These are phyloP conservation scores for Marronus borbonicus DNA, from an alignment of 2,888 invertebrate species.

Conservation along the genomic window DNA sequence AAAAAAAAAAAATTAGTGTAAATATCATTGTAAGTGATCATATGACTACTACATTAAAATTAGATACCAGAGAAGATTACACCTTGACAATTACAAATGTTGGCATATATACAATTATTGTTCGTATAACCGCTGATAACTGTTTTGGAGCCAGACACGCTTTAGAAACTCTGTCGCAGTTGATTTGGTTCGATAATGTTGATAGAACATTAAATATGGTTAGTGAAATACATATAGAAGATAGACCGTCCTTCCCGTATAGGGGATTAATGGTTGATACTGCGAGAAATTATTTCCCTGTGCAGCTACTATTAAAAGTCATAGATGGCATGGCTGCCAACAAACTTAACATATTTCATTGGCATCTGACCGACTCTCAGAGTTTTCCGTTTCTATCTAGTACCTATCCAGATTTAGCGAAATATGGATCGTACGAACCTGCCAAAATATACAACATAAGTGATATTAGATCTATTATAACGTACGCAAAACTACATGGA, in stretches of 20 bases:
- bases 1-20: too few species aligned
- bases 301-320: slow-evolving; percentile 78
- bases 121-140: slow-evolving; percentile 71
- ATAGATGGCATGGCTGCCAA: slow-evolving; percentile 73
- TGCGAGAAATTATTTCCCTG: slow-evolving; percentile 86
- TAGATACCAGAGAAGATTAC: slow-evolving; percentile 80
- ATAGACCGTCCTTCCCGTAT: too few species aligned
- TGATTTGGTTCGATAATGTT: too few species aligned
- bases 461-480: slow-evolving; percentile 80
- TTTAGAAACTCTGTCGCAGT: slow-evolving; percentile 69
- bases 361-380: slow-evolving; percentile 90
- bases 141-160: slow-evolving; percentile 76
- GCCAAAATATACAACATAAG: slow-evolving; percentile 77
- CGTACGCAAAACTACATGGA: slow-evolving; percentile 83
- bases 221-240: too few species aligned
- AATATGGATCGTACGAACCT: slow-evolving; percentile 88
- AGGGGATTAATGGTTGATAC: slow-evolving; percentile 72
- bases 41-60: too few species aligned
- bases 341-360: slow-evolving; percentile 92
- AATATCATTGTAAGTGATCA: too few species aligned
- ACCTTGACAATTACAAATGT: slow-evolving; percentile 73
- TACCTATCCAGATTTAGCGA: slow-evolving; percentile 81
- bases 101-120: slow-evolving; percentile 67
- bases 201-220: too few species aligned
- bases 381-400: slow-evolving; percentile 89